A percentile compares a stretch with the other conserved stretches of the same genome.
These are phyloP conservation scores for Eulemur rufifrons DNA, from an alignment of 2,113 vertebrate genomes.

Conservation along the genomic window DNA sequence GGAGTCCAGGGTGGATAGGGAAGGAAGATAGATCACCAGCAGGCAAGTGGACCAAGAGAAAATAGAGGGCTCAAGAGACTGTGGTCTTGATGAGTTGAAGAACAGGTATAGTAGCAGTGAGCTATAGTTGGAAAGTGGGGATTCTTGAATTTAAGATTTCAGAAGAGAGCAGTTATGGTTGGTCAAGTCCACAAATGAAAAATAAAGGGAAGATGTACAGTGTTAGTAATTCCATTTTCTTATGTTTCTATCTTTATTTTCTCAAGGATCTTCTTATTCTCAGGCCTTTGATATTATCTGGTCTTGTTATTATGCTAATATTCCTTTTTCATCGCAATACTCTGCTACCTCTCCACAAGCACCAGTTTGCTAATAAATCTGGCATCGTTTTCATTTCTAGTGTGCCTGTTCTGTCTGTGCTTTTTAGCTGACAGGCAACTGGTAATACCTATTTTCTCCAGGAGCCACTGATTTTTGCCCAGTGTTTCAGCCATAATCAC, in stretches of 20 bases:
- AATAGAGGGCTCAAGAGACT: not conserved
- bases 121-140: not conserved
- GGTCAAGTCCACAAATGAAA: not conserved
- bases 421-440: not conserved
- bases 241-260: not conserved
- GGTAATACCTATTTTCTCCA: not conserved
- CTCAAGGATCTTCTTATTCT: not conserved
- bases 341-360: not conserved
- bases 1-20: not conserved
- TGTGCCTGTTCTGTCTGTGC: not conserved
- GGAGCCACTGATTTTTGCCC: not conserved
- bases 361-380: not conserved
- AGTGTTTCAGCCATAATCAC: not conserved
- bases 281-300: not conserved
- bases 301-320: not conserved
- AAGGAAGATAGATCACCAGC: not conserved
- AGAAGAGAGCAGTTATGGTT: not conserved
- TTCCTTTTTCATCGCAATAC: not conserved
- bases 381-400: not conserved
- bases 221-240: constrained; percentile 15
- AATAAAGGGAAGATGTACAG: not conserved
- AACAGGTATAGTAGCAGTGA: not conserved
- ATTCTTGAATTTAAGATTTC: constrained; percentile 11
- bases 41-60: not conserved
- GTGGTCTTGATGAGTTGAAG: not conserved